Evolutionary conservation across 2,113 vertebrate genomes (phyloP).

Genomic region (Engystomops pustulosus): DNA sequence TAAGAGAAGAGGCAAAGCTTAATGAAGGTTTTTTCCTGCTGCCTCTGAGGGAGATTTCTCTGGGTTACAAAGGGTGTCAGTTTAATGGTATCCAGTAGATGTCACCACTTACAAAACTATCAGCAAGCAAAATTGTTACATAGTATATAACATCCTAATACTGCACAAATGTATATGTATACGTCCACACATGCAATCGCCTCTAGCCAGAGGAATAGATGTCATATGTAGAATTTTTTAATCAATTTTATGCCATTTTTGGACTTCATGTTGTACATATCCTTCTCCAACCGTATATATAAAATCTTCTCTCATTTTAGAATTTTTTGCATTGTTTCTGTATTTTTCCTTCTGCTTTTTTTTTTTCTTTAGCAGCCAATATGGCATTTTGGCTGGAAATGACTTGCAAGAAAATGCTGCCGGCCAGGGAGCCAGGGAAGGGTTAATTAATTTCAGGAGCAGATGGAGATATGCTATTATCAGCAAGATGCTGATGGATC

Average conservation of each 20-base stretch:
- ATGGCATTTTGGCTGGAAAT: slow-evolving; percentile 17
- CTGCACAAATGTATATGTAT: background rate
- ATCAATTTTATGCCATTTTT: too few relatives aligned
- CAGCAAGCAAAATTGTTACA: background rate
- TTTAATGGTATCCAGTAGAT: slow-evolving; percentile 49
- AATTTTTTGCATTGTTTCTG: background rate
- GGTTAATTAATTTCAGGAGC: slow-evolving; percentile 54
- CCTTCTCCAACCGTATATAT: too few relatives aligned
- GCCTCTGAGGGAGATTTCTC: background rate
- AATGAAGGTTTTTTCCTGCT: background rate
- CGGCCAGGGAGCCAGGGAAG: background rate
- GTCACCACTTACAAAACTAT: slow-evolving; percentile 51
- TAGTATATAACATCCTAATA: background rate
- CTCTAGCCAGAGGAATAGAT: too few relatives aligned
- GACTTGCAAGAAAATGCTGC: slow-evolving; percentile 16
- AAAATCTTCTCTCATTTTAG: too few relatives aligned
- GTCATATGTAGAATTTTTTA: too few relatives aligned
- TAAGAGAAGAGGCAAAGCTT: background rate
- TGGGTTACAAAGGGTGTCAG: background rate
- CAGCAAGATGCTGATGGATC: slow-evolving; percentile 59
- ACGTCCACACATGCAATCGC: background rate
- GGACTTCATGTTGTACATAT: too few relatives aligned
- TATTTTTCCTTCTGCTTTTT: background rate
- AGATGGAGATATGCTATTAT: slow-evolving; percentile 58
- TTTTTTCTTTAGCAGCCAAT: background rate